Conservation (phyloP, 2,888 invertebrate species). For the Fragum whitleyi region DNA sequence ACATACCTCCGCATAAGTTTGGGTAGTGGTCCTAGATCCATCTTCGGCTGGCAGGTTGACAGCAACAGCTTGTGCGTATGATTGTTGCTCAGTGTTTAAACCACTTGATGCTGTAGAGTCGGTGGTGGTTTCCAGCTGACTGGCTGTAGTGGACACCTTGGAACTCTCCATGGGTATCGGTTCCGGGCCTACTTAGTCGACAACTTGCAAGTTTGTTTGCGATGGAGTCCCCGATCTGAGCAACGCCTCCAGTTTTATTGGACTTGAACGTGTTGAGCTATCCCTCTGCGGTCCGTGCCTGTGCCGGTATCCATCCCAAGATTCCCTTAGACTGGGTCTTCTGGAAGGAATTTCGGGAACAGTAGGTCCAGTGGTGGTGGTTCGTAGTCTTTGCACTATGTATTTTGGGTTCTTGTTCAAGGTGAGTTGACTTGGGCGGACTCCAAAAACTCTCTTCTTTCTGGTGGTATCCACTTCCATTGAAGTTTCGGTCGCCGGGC, state of each 20-base stretch:
- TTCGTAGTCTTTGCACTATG: background rate
- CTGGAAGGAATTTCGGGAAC: background rate
- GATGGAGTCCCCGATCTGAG: background rate
- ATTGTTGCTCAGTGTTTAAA: background rate
- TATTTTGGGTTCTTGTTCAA: background rate
- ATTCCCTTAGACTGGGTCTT: background rate
- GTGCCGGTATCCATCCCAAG: background rate
- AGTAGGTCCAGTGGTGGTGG: background rate
- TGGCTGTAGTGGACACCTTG: background rate
- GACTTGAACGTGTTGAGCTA: background rate
- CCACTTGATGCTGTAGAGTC: background rate
- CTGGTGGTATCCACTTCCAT: background rate
- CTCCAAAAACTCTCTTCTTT: too few relatives aligned
- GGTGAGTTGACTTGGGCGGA: background rate
- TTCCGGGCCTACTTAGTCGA: background rate
- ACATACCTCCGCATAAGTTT: slow-evolving; percentile 2
- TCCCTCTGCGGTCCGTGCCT: background rate
- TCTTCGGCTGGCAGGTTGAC: background rate
- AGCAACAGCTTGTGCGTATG: too few relatives aligned
- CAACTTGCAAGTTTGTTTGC: background rate
- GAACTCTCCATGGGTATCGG: background rate
- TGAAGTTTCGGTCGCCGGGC: background rate
- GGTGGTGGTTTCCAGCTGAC: background rate
- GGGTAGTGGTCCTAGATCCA: background rate
- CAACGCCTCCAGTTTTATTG: background rate